Evolutionary conservation across 2,113 vertebrate genomes (phyloP), one percentile per base, ranked within the genome.

Genomic region (Speoplatyrhinus poulsoni): DNA sequence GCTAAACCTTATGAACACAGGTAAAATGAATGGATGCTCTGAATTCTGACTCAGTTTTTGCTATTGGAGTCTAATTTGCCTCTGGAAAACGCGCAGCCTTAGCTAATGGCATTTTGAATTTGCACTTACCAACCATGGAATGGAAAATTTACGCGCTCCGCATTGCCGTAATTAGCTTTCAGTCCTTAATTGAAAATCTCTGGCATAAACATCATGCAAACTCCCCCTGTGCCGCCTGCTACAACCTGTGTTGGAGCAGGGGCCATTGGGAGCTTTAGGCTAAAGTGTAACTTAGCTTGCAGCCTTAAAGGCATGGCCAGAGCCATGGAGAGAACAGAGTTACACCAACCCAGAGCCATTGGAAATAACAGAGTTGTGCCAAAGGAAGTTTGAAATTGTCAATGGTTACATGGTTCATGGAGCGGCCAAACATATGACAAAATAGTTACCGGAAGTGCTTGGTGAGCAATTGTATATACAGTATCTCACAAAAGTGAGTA

Each of bases 1-100:
- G 77, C 85, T 79, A 85, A 65, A 70, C 72, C 79, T 78, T 80
- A 80, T 82, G 72, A 89, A 73, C 72, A 48, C 77, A 80, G 81
- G 86, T 85, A 62, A 78, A 62, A 55, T 41, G 62, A 59, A 49
- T 55, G 79, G 54, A 62, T 73, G 58, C 26, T 32, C 56, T 26
- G 17, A 58, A 58, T 58, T 62, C 17, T 12, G 56, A 32, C 56
- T 57, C 55, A 19, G 13, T 60, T 68, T 79, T 85, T 16, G 62
- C 16, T 2, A 52, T 82, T 64, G 58, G 77, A 48, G 11, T 65
- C 36, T 52, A 54, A 61, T 73, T 80, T 83, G 75, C 33, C 19
- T 0, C 11, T n/a, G 7, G 46, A 26, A 77, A 58, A 66, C 46
- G 17, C 48, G 16, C n/a, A n/a, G 57, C 8, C 59, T 19, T 47